Base-by-base conservation (phyloP, 30 jellyfish, hydroid and myxozoan species). In the Pseudorhiza aurosa region DNA sequence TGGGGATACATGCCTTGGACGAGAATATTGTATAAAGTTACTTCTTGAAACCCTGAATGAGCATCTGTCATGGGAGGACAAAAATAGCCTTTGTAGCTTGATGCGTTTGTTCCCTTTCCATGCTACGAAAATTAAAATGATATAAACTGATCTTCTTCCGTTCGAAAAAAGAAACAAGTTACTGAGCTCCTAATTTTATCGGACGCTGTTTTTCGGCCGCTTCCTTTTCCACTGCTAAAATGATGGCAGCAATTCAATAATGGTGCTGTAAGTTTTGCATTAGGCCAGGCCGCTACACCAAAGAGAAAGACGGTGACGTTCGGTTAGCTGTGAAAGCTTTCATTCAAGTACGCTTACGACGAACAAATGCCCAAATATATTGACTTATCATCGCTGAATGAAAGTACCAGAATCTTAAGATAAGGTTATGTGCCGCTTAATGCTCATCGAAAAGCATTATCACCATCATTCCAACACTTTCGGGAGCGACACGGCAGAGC, bases 171-270 rank as follows among this genome's bases (percentile, higher is more conserved):
- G 36, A 2, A 28, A 25, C 68, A 73, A 72, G 81, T 83, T 69
- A 83, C 83, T 71, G 95, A 83, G 76, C 77, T 58, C 83, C 95
- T 83, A 31, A 88, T 72, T 12, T 31, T 75, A 55, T 75, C 96
- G 21, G 81, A 72, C 67, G 96, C 68, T 50, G 24, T 85, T 60
- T 60, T n/a, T 75, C 82, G 85, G 15, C 87, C 86, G 32, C 90
- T 85, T 60, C 96, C 96, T 9, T 40, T 50, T 43, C 85, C 43
- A 46, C 91, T 68, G 70, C 82, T 68, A 56, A 85, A 75, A 29
- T 91, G 82, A 69, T 71, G 70, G 81, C 95, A 83, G 55, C 45
- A 71, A 35, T 60, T 85, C 24, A 91, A 75, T 74, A 70, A 75
- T 64, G 73, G 72, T 63, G 65, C 88, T 75, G 91, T 91, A 40